Evolutionary conservation across 92 coral and sea anemone genomes (phyloP).

Genomic region (Siderastrea siderea): DNA sequence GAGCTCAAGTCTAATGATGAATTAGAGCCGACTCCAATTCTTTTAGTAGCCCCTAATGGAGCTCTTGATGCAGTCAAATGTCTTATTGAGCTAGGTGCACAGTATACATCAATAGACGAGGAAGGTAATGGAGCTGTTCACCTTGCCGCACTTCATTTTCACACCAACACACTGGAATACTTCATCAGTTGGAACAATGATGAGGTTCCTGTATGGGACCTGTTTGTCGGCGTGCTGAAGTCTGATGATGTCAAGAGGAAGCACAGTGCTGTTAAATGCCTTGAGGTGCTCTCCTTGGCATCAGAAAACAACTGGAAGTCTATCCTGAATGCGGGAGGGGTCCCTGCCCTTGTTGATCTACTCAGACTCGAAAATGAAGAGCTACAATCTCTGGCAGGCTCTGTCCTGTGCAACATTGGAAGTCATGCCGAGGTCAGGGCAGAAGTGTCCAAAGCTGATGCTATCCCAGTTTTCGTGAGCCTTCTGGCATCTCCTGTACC

Average conservation of each 20-base stretch:
- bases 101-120: slow-evolving; percentile 67
- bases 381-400: slow-evolving; percentile 87
- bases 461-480: slow-evolving; percentile 75
- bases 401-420: slow-evolving; percentile 97
- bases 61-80: slow-evolving; percentile 90
- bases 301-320: slow-evolving; percentile 93
- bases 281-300: slow-evolving; percentile 91
- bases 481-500: slow-evolving; percentile 82
- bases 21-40: slow-evolving; percentile 86
- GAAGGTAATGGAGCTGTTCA: slow-evolving; percentile 88
- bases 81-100: slow-evolving; percentile 82
- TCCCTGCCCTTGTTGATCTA: slow-evolving; percentile 90
- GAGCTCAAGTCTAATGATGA: slow-evolving; percentile 84
- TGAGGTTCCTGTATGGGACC: slow-evolving; percentile 94
- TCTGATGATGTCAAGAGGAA: slow-evolving; percentile 80
- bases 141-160: slow-evolving; percentile 90
- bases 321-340: slow-evolving; percentile 88
- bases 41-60: slow-evolving; percentile 95
- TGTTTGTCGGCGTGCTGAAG: slow-evolving; percentile 91
- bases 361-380: slow-evolving; percentile 80
- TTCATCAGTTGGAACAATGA: slow-evolving; percentile 86
- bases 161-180: slow-evolving; percentile 91
- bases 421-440: slow-evolving; percentile 77
- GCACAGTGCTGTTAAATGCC: slow-evolving; percentile 87
- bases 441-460: slow-evolving; percentile 89